A percentile compares a stretch with the other conserved stretches of the same genome.
Evolutionary conservation across 92 coral and sea anemone species (phyloP).

Genomic region (Phymanthus crucifer): DNA sequence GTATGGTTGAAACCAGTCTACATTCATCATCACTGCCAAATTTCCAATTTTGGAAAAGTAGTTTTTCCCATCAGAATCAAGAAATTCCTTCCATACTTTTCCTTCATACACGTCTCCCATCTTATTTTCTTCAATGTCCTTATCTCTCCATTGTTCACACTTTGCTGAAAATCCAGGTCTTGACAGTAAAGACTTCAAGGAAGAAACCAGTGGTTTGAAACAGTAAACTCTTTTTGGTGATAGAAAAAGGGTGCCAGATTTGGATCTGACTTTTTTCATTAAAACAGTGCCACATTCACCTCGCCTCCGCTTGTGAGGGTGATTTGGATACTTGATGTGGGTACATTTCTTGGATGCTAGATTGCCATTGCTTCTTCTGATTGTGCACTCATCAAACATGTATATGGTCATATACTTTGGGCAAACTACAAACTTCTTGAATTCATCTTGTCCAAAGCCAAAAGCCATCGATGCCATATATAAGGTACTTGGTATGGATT

Average conservation of each 20-base stretch:
- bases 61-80: not conserved
- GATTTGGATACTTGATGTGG: no score
- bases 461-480: no score
- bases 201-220: conserved; percentile 31
- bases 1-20: no score
- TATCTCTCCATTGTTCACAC: conserved; percentile 48
- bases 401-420: no score
- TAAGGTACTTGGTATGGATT: no score
- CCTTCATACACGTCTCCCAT: conserved; percentile 61
- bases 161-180: conserved; percentile 45
- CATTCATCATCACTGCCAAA: not conserved
- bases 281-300: conserved; percentile 31
- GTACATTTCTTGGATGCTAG: no score
- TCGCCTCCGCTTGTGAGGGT: no score
- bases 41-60: not conserved
- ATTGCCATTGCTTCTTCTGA: no score
- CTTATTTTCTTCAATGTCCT: conserved; percentile 23
- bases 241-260: conserved; percentile 41
- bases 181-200: conserved; percentile 30
- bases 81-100: conserved; percentile 54
- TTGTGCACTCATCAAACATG: no score
- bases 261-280: conserved; percentile 56
- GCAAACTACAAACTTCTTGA: no score
- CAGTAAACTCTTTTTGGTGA: conserved; percentile 59
- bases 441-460: no score